phyloP scores from a whole-genome alignment of 1,140 invertebrate species.

The Drosophila bifasciata region DNA sequence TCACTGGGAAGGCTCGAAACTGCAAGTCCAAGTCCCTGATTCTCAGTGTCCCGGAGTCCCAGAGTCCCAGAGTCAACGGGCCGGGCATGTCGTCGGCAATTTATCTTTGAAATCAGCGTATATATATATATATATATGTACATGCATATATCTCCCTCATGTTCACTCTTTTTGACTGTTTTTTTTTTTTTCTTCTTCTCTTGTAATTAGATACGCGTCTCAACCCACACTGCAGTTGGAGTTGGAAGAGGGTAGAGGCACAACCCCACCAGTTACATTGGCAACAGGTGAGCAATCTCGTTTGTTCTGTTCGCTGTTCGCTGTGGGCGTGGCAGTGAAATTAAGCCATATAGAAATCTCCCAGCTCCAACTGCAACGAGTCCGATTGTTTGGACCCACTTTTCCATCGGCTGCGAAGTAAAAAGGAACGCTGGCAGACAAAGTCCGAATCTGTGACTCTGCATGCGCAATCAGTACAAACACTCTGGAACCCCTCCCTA shows the following conservation, averaged over 20 bases:
- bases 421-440: constrained; percentile 19
- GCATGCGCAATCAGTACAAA: constrained; percentile 81
- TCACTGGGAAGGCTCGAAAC: constrained; percentile 18
- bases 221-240: constrained; percentile 26
- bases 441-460: constrained; percentile 68
- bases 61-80: no score
- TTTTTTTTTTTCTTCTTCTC: constrained; percentile 44
- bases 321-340: constrained; percentile 37
- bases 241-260: no score
- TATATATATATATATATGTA: neutral
- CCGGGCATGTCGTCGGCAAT: constrained; percentile 63
- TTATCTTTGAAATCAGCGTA: constrained; percentile 80
- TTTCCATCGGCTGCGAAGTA: neutral
- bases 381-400: constrained; percentile 17
- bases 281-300: constrained; percentile 13
- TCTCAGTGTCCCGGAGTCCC: neutral
- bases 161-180: constrained; percentile 48
- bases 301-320: constrained; percentile 8
- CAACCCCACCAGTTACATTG: no score
- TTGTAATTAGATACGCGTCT: constrained; percentile 78
- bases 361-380: neutral
- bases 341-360: constrained; percentile 41
- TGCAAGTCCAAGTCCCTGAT: constrained; percentile 20
- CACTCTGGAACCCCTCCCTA: constrained; percentile 5
- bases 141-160: constrained; percentile 22